A percentile compares a stretch with the other conserved stretches of the same genome.
Evolutionary conservation across 2,797 vertebrate species (phyloP).

Genomic region (Sus cebifrons): DNA sequence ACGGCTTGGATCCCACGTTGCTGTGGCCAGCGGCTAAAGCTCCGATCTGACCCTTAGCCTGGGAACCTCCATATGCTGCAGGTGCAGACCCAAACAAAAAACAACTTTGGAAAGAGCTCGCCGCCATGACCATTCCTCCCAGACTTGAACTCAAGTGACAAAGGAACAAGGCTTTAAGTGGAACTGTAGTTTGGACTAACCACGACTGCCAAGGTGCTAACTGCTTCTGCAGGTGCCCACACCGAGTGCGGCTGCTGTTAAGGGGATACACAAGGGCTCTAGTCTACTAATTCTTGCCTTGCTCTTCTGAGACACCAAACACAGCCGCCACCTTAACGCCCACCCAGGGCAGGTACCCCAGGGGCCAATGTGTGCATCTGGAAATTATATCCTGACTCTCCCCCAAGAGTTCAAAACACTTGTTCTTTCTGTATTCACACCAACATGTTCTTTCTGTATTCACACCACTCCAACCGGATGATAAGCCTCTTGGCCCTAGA

Average conservation of each 20-base stretch:
- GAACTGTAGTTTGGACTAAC: not conserved
- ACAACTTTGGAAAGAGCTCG: not conserved
- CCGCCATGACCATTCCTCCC: not conserved
- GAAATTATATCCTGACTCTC: not conserved
- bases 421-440: not conserved
- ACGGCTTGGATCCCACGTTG: too few species aligned
- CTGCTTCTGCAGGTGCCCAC: not conserved
- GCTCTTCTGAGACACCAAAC: not conserved
- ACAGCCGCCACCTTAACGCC: not conserved
- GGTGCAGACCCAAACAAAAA: not conserved
- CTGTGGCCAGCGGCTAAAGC: too few species aligned
- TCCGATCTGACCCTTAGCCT: too few species aligned
- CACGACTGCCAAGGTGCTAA: not conserved
- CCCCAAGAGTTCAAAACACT: not conserved
- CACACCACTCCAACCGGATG: not conserved
- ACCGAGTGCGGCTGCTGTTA: not conserved
- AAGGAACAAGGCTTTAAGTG: not conserved
- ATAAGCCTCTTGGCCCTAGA: not conserved
- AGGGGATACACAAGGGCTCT: not conserved
- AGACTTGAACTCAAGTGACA: not conserved
- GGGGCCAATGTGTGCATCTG: fast-evolving
- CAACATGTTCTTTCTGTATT: not conserved
- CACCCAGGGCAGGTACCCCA: not conserved
- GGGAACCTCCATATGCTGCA: too few species aligned
- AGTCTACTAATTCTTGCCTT: not conserved